These are phyloP conservation scores for Phaethornis superciliosus DNA, from an alignment of 2,113 vertebrate genomes.

Conservation along the genomic window DNA sequence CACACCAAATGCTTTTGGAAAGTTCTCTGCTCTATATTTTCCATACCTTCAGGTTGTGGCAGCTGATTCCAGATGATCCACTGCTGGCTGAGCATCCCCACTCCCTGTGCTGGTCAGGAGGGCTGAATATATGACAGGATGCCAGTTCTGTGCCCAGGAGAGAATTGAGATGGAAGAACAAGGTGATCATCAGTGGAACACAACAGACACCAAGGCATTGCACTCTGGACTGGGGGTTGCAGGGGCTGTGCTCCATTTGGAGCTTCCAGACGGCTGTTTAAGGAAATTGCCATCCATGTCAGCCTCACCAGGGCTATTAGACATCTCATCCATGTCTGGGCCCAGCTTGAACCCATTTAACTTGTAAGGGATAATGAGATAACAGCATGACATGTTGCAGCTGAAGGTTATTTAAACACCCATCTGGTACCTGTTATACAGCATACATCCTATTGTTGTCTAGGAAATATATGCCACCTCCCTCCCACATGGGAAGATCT, in stretches of 20 bases:
- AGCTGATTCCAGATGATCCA: not conserved
- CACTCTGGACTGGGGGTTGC: not conserved
- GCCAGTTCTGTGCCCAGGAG: not conserved
- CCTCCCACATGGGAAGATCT: slow-evolving; percentile 53
- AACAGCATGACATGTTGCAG: slow-evolving; percentile 67
- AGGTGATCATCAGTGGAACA: not conserved
- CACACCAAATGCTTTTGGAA: not conserved
- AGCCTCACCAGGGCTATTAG: slow-evolving; percentile 40
- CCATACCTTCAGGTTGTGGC: not conserved
- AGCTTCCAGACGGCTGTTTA: slow-evolving; percentile 59
- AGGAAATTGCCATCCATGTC: slow-evolving; percentile 70
- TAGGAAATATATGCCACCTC: slow-evolving; percentile 65
- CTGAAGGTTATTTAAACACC: slow-evolving; percentile 64
- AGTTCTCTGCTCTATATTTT: not conserved
- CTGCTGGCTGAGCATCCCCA: not conserved
- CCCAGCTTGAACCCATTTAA: slow-evolving; percentile 68
- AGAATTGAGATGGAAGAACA: not conserved
- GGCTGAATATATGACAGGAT: not conserved
- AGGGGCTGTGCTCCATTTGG: slow-evolving; percentile 49
- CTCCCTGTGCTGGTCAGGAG: not conserved
- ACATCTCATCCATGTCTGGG: slow-evolving; percentile 45
- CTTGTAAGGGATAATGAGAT: slow-evolving; percentile 64
- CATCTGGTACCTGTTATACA: slow-evolving; percentile 69
- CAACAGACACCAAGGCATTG: not conserved
- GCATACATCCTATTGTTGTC: slow-evolving; percentile 57